Conservation (phyloP, 2,797 vertebrate genomes). For the Falco naumanni region DNA sequence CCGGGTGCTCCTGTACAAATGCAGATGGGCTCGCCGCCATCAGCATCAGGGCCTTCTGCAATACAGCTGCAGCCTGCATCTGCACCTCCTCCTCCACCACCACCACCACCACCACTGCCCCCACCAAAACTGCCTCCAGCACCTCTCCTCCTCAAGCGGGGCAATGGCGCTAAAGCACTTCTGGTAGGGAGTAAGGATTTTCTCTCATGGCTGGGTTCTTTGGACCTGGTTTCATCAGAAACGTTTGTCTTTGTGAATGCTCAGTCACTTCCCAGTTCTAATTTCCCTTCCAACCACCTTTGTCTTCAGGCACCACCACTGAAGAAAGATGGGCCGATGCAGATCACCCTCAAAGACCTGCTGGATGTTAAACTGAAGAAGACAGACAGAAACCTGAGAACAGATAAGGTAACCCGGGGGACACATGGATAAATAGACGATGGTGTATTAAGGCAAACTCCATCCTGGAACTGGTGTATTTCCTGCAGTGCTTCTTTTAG, state of each 20-base stretch:
- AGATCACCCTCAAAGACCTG: constrained; percentile 83
- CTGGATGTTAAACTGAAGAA: constrained; percentile 83
- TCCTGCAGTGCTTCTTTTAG: neutral
- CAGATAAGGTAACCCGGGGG: constrained; percentile 54
- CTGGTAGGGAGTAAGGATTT: constrained; percentile 69
- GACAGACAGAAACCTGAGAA: constrained; percentile 37
- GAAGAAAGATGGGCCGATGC: constrained; percentile 70
- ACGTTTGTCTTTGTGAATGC: neutral
- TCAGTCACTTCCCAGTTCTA: neutral
- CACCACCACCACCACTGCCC: constrained; percentile 32
- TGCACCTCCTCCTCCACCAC: constrained; percentile 23
- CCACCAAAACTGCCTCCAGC: constrained; percentile 48
- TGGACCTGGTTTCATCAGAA: neutral
- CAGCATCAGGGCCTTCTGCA: neutral
- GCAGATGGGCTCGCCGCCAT: neutral
- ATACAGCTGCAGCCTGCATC: neutral
- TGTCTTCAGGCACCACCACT: constrained; percentile 50
- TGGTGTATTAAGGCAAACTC: neutral
- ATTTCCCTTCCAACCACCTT: neutral
- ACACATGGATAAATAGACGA: accelerated
- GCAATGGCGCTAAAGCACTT: constrained; percentile 22
- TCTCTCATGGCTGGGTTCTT: neutral
- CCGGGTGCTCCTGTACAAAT: neutral
- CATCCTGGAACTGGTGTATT: neutral
- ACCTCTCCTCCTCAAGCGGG: constrained; percentile 61